Conservation (phyloP, 2,888 invertebrate genomes). For the Tenthredo scrophulariae region DNA sequence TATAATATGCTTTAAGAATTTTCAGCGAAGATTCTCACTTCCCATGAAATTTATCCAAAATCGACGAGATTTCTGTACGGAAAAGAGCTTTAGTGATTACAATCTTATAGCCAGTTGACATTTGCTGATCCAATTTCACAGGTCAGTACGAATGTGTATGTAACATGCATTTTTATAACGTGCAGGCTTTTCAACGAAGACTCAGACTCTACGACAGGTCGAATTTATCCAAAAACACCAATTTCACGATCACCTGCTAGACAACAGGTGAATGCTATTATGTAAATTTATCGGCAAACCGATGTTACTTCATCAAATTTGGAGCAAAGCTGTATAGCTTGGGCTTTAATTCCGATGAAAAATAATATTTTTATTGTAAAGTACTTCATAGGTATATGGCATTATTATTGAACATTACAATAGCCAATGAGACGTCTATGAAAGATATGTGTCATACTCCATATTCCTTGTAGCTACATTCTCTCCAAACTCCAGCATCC, state of each 20-base stretch:
- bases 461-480: background rate
- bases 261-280: conserved; percentile 53
- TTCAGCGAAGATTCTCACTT: conserved; percentile 41
- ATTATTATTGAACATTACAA: background rate
- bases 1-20: conserved; percentile 15
- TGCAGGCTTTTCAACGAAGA: conserved; percentile 57
- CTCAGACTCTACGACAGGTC: conserved; percentile 39
- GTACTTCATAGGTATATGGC: background rate
- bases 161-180: background rate
- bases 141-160: background rate
- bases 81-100: conserved; percentile 56
- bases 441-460: background rate
- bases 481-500: conserved; percentile 53
- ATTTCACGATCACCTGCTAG: conserved; percentile 54
- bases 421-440: background rate
- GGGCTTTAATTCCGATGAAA: background rate
- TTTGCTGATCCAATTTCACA: background rate
- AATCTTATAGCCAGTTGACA: background rate
- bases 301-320: background rate
- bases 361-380: background rate
- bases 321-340: background rate
- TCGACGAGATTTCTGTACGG: conserved; percentile 41
- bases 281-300: background rate
- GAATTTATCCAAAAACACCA: conserved; percentile 57
- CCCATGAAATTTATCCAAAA: conserved; percentile 48